Base-by-base conservation (phyloP, 2,888 invertebrate species). In the Mechanitis mazaeus region DNA sequence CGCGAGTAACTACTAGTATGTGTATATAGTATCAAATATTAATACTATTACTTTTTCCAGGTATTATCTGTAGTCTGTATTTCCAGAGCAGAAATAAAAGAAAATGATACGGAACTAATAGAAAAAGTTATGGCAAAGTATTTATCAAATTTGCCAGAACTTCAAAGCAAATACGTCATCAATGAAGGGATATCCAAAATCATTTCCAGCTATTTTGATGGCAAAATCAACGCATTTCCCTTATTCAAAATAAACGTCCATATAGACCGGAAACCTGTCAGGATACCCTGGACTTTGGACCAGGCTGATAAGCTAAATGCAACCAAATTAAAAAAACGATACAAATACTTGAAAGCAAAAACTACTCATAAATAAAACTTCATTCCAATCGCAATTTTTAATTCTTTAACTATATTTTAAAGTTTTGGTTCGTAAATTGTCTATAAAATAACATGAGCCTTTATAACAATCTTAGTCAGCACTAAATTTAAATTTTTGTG, bases 241-340 rank as follows among this genome's bases (percentile, higher is more conserved):
- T 64, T 88, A n/a, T 87, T 78, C 68, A 83, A 78, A 70, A 75
- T 88, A 58, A 82, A 75, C 62, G 68, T 87, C 38, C 84, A 80
- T 67, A 78, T 88, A 53, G 86, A 87, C 65, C 76, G 80, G 33
- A 81, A 74, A 7, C 85, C 87, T 0, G 79, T 88, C 1, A 81
- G 80, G 72, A 85, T 88, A 65, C 88, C 88, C 0, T 88, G 88
- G 88, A 77, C 76, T 47, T 46, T 83, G 28, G 73, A 69, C 9
- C 69, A 74, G 61, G 67, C 69, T 0, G 55, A 33, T 2, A 56
- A 64, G 31, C 35, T 67, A 6, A 68, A 69, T 50, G 56, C 50
- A 4, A 63, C 59, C 3, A 31, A 31, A 7, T 64, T 61, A 33
- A 65, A 67, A 59, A 70, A 68, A 55, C 72, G 69, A 59, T 76